Conservation (phyloP, 1,140 invertebrate species). For the Orussus abietinus region DNA sequence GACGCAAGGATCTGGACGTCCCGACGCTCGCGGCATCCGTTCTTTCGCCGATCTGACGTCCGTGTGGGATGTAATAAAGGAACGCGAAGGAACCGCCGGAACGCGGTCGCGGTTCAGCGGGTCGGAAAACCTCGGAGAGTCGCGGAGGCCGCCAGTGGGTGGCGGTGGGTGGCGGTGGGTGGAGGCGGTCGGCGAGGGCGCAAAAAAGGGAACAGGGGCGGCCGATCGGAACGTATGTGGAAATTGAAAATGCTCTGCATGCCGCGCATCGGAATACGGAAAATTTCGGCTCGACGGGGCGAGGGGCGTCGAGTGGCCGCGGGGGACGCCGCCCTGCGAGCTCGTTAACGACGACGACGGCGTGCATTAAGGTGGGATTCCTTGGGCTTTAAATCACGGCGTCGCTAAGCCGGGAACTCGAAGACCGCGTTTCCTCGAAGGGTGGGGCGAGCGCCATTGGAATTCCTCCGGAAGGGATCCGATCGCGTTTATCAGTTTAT, state of each 20-base stretch:
- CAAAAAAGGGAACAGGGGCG: slow-evolving; percentile 11
- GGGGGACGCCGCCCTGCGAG: slow-evolving; percentile 11
- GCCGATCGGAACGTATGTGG: slow-evolving; percentile 8
- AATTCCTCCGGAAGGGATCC: no score
- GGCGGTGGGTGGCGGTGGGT: no score
- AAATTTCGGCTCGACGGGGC: slow-evolving; percentile 5
- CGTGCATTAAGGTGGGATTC: no score
- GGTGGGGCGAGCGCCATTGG: no score
- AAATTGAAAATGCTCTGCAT: slow-evolving; percentile 39
- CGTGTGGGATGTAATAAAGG: slow-evolving; percentile 23
- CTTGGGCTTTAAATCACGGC: no score
- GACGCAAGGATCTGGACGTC: neutral
- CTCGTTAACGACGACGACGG: slow-evolving; percentile 10
- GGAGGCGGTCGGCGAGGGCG: slow-evolving; percentile 17
- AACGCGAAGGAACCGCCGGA: slow-evolving; percentile 11
- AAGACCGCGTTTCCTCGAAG: no score
- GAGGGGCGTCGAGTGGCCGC: slow-evolving; percentile 12
- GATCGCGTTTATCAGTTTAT: no score
- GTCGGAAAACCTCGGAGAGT: no score
- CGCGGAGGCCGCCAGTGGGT: no score
- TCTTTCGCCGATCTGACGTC: slow-evolving; percentile 5
- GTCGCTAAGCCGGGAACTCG: no score
- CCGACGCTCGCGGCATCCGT: slow-evolving; percentile 6
- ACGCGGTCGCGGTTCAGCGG: slow-evolving; percentile 7
- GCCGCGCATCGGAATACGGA: slow-evolving; percentile 8